phyloP scores from a whole-genome alignment of 2,113 vertebrate genomes.

The Diadophis punctatus region DNA sequence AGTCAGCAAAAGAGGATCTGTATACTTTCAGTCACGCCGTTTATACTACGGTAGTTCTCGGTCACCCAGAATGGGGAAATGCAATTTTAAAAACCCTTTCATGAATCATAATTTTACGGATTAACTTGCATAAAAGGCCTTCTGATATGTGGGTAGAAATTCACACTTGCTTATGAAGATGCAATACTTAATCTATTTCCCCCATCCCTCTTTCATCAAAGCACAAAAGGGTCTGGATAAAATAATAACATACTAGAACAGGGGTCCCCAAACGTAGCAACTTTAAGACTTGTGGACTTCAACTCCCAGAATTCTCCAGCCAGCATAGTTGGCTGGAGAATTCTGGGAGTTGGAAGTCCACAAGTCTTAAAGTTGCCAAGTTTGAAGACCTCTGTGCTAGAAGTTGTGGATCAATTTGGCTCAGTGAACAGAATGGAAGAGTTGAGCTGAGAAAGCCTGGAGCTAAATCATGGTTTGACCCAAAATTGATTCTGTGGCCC shows the following conservation, averaged over 20 bases:
- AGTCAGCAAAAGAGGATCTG: neutral
- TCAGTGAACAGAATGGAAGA: neutral
- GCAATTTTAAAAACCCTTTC: neutral
- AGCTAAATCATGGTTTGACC: neutral
- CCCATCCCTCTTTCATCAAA: neutral
- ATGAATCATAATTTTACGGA: neutral
- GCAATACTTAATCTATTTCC: neutral
- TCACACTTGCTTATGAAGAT: neutral
- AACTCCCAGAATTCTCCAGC: too few species aligned
- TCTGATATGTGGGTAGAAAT: neutral
- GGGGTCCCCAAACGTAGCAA: too few species aligned
- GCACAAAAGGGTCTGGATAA: slow-evolving; percentile 4
- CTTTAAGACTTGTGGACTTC: too few species aligned
- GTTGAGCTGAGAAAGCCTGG: neutral
- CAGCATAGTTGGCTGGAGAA: too few species aligned
- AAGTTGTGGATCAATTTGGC: neutral
- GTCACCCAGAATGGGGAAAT: neutral
- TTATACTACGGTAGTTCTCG: neutral
- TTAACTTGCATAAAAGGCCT: neutral
- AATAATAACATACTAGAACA: neutral
- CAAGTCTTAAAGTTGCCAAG: too few species aligned
- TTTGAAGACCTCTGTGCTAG: neutral
- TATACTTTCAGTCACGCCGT: neutral
- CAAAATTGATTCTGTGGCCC: neutral
- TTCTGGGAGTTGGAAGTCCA: too few species aligned